Percentiles rank a stretch among this genome's conserved stretches.
phyloP scores from a whole-genome alignment of 2,888 invertebrate species.

The Bruchidius siliquastri region DNA sequence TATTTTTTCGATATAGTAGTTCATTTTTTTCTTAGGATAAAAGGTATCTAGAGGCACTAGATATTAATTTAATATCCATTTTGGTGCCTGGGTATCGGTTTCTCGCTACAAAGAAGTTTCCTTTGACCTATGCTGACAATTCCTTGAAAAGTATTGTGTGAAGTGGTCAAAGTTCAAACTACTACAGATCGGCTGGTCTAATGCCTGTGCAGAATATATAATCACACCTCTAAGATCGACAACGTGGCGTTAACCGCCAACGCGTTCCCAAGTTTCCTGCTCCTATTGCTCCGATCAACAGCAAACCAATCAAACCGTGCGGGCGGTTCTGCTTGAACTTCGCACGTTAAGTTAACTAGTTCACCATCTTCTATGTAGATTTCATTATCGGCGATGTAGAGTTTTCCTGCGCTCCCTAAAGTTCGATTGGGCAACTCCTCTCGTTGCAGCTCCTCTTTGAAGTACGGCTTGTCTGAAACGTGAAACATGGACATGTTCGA shows the following conservation, averaged over 20 bases:
- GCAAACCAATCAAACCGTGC: slow-evolving; percentile 46
- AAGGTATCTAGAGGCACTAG: too few relatives aligned
- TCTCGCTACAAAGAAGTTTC: too few relatives aligned
- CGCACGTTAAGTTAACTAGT: slow-evolving; percentile 60
- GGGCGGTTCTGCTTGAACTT: slow-evolving; percentile 69
- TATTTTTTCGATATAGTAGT: too few relatives aligned
- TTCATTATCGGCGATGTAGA: slow-evolving; percentile 37
- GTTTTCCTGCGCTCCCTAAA: slow-evolving; percentile 16
- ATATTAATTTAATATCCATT: too few relatives aligned
- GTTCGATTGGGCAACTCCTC: background rate
- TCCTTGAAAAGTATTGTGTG: too few relatives aligned
- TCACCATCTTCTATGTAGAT: slow-evolving; percentile 52
- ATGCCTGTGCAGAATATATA: too few relatives aligned
- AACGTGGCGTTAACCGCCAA: slow-evolving; percentile 26
- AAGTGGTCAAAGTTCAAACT: too few relatives aligned
- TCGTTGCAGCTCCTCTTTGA: slow-evolving; percentile 1
- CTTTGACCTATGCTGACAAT: too few relatives aligned
- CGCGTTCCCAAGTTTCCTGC: slow-evolving; percentile 9
- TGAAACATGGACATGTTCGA: slow-evolving; percentile 3
- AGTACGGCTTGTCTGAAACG: background rate
- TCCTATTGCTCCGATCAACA: background rate
- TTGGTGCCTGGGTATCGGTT: too few relatives aligned
- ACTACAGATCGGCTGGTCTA: too few relatives aligned
- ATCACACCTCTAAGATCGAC: slow-evolving; percentile 33
- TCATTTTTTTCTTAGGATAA: too few relatives aligned